Base-by-base conservation (phyloP, 2,888 invertebrate genomes). In the Noctua comes region DNA sequence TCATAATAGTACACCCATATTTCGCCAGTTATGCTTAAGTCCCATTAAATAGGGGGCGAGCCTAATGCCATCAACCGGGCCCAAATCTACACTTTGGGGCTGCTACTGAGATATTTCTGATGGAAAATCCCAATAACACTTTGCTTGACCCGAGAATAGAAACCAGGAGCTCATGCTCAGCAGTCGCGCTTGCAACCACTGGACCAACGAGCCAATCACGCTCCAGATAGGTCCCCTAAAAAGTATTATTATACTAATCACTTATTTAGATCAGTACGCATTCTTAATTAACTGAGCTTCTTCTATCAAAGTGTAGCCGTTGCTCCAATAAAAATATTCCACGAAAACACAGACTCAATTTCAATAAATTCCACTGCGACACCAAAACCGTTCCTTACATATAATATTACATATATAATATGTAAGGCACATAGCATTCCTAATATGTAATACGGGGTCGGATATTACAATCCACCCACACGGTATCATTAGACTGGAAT, bases 381-480 rank as follows among this genome's bases (percentile, higher is more conserved):
- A 82, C 43, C n/a, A 40, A 40, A 65, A 62, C 48, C 69, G 27
- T 70, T 36, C 43, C 51, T 16, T 27, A 36, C 27, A 43, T 80
- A n/a, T 84, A 27, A 66, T 68, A 43, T 66, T 43, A 66, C 43
- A 43, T 24, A 24, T 68, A 24, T 84, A 54, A 84, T 59, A 62
- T 54, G 27, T 40, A 3, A 69, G 71, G 71, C 65, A 51, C n/a
- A 57, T 84, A 80, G 80, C 65, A 85, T 80, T 80, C 80, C 80
- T 36, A 66, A 59, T 66, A 70, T 48, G 62, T 73, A 82, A 73
- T 68, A 85, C 48, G 8, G 68, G 81, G 46, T 62, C 82, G 82
- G 82, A 82, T 76, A 82, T 82, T 83, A 86, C 86, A 62, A 62
- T n/a, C 59, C 65, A 4, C 77, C 83, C 57, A 83, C 46, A 8